These are phyloP conservation scores for Hermetia illucens DNA, from an alignment of 1,140 invertebrate species.

Conservation along the genomic window DNA sequence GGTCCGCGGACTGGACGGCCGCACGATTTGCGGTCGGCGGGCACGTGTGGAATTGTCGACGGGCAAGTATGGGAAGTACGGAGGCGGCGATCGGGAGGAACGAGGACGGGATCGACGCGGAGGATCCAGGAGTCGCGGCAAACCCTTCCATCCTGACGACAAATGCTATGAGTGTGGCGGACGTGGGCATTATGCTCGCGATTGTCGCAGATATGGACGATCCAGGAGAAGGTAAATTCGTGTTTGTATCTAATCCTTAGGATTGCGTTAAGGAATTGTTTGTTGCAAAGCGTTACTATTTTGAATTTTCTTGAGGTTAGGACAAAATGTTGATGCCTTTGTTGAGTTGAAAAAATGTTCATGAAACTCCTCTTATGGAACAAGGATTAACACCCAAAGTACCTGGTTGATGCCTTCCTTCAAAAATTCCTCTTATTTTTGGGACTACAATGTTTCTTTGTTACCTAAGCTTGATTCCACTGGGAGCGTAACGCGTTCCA, in stretches of 20 bases:
- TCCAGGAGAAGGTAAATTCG: constrained; percentile 34
- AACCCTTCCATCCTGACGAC: constrained; percentile 60
- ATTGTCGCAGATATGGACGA: constrained; percentile 53
- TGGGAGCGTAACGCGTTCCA: too few species aligned
- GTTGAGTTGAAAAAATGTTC: constrained; percentile 1
- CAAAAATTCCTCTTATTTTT: too few species aligned
- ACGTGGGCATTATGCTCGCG: constrained; percentile 79
- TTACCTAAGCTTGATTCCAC: too few species aligned
- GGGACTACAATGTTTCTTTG: too few species aligned
- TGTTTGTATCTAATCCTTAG: constrained; percentile 4
- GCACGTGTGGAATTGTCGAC: constrained; percentile 88
- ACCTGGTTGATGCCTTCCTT: neutral
- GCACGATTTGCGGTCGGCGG: constrained; percentile 73
- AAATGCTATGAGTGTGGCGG: constrained; percentile 84
- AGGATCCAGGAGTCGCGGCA: constrained; percentile 35
- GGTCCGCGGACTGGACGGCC: constrained; percentile 51
- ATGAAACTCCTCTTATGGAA: constrained; percentile 3
- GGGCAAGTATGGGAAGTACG: constrained; percentile 58
- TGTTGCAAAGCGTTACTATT: too few species aligned
- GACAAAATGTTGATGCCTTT: constrained; percentile 3
- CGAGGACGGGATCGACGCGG: constrained; percentile 2
- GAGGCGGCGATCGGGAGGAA: constrained; percentile 32
- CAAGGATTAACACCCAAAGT: neutral
- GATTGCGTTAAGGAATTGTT: constrained; percentile 4
- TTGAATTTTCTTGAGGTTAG: constrained; percentile 6